These are phyloP conservation scores for Scylla paramamosain DNA, from an alignment of 1,140 invertebrate genomes.

Conservation along the genomic window DNA sequence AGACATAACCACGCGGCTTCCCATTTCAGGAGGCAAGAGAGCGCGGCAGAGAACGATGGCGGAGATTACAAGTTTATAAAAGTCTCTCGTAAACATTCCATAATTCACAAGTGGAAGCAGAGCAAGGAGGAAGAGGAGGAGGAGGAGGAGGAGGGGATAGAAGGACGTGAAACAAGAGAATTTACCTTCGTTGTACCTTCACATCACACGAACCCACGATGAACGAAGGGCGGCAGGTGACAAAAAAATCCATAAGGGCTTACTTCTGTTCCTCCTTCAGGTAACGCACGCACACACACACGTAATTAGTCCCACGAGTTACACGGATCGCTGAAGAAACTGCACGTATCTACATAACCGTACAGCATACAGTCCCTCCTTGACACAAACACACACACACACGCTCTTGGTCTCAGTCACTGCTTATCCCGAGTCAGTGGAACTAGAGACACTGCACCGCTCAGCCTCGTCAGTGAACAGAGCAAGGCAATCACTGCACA, in stretches of 20 bases:
- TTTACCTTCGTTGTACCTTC: no score
- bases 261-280: not conserved
- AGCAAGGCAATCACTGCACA: no score
- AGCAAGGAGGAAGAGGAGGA: not conserved
- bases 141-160: not conserved
- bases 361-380: no score
- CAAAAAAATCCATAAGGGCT: no score
- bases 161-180: not conserved
- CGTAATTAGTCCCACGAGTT: not conserved
- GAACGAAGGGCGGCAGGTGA: no score
- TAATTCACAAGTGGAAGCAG: no score
- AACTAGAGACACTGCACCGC: not conserved
- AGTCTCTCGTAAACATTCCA: no score
- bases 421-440: not conserved
- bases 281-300: conserved; percentile 16
- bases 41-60: not conserved
- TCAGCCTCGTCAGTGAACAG: no score
- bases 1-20: not conserved
- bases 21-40: not conserved
- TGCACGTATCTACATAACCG: no score
- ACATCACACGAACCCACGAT: no score
- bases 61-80: not conserved
- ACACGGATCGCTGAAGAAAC: no score
- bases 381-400: conserved; percentile 18
- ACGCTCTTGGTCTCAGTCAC: not conserved